phyloP scores from a whole-genome alignment of 2,797 vertebrate genomes.

The Antrozous pallidus region DNA sequence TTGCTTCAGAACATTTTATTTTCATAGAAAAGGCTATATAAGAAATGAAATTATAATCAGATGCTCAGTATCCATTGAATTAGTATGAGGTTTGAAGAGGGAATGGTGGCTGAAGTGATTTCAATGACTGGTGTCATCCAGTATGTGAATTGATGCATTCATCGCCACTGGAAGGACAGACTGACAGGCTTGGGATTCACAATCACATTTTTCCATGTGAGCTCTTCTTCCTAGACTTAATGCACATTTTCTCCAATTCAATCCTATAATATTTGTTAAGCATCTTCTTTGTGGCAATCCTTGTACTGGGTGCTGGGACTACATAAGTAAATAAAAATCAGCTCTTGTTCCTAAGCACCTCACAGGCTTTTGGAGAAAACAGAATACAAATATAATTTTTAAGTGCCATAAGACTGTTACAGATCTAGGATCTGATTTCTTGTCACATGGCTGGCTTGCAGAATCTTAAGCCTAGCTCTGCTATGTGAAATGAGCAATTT shows the following conservation, averaged over 20 bases:
- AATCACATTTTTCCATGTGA: not conserved
- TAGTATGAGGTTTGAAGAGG: not conserved
- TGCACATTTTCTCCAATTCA: not conserved
- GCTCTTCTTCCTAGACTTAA: not conserved
- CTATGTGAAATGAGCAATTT: not conserved
- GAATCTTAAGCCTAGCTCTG: not conserved
- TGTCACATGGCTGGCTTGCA: not conserved
- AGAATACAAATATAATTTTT: not conserved
- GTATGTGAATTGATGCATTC: not conserved
- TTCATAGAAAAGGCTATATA: not conserved
- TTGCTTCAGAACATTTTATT: slow-evolving; percentile 12
- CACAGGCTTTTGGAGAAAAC: not conserved
- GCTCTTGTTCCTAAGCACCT: not conserved
- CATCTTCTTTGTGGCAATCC: not conserved
- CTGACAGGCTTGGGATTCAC: not conserved
- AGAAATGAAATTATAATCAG: not conserved
- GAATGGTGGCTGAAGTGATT: not conserved
- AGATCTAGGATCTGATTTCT: not conserved
- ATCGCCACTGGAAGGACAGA: not conserved
- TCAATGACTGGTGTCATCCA: not conserved
- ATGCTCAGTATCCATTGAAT: not conserved
- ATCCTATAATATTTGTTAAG: not conserved
- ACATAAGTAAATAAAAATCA: not conserved
- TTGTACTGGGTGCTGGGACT: not conserved
- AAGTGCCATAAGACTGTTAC: not conserved